Conservation (phyloP, 2,113 vertebrate genomes). For the Spheniscus mendiculus region DNA sequence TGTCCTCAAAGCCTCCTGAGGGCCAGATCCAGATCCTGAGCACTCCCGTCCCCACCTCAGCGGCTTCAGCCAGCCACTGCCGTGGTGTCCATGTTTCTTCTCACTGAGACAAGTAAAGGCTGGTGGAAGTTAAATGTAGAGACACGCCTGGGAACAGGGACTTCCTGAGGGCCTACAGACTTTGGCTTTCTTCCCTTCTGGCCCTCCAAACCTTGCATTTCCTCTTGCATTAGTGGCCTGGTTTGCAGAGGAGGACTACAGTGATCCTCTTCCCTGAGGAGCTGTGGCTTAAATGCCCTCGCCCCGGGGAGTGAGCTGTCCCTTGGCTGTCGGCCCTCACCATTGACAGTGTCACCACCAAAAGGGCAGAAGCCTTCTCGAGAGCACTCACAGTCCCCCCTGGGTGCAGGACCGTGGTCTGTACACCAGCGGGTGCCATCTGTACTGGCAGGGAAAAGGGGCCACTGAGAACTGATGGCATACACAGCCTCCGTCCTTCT, state of each 20-base stretch:
- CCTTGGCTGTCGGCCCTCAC: not conserved
- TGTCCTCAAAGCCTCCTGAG: not conserved
- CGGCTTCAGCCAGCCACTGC: not conserved
- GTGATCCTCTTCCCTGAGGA: not conserved
- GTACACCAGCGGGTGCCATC: accelerated
- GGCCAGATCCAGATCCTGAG: not conserved
- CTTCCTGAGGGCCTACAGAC: not conserved
- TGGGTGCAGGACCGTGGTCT: not conserved
- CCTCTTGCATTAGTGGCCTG: not conserved
- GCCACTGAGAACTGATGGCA: not conserved
- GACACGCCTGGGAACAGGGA: not conserved
- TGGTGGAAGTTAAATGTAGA: not conserved
- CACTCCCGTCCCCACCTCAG: not conserved
- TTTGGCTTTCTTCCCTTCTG: not conserved
- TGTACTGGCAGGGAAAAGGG: not conserved
- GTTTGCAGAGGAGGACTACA: not conserved
- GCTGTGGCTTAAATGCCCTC: not conserved
- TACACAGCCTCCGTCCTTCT: not conserved
- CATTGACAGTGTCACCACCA: not conserved
- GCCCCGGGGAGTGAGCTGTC: accelerated
- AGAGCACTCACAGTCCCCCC: not conserved
- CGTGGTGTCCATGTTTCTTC: not conserved
- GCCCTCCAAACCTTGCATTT: not conserved
- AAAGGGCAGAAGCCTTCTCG: not conserved
- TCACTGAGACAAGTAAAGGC: not conserved